These are phyloP conservation scores for Leptocoma aspasia DNA, from an alignment of 2,113 vertebrate species.

Conservation along the genomic window DNA sequence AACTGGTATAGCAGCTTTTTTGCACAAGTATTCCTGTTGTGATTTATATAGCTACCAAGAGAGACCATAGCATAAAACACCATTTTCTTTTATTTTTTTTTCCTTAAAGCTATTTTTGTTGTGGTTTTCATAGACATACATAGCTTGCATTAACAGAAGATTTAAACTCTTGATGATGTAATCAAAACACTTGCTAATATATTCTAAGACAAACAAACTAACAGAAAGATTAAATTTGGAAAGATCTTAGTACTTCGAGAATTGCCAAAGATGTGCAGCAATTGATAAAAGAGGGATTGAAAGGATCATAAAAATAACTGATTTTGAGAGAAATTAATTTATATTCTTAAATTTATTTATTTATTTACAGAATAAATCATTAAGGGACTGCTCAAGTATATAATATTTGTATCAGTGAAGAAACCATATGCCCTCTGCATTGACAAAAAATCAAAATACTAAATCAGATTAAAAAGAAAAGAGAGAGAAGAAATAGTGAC, in stretches of 20 bases:
- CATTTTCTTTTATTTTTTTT: not conserved
- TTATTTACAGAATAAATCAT: not conserved
- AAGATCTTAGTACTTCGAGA: not conserved
- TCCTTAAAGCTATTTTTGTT: not conserved
- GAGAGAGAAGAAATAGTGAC: not conserved
- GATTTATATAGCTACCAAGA: not conserved
- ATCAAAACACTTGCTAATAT: not conserved
- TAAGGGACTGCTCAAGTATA: fast-evolving
- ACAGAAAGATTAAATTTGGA: not conserved
- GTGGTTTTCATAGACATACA: not conserved
- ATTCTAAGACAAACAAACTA: not conserved
- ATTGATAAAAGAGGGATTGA: not conserved
- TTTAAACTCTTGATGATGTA: not conserved
- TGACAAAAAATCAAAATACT: not conserved
- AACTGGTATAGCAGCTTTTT: not conserved
- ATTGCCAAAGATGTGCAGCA: not conserved
- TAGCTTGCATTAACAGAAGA: not conserved
- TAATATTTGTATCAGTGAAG: not conserved
- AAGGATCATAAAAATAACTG: not conserved
- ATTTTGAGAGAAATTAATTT: not conserved
- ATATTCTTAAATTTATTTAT: not conserved
- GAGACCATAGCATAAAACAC: not conserved
- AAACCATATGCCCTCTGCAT: not conserved
- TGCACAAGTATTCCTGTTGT: not conserved
- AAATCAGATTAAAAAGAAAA: not conserved